phyloP scores from a whole-genome alignment of 2,113 vertebrate species.

The Poeciliopsis turrubarensis region DNA sequence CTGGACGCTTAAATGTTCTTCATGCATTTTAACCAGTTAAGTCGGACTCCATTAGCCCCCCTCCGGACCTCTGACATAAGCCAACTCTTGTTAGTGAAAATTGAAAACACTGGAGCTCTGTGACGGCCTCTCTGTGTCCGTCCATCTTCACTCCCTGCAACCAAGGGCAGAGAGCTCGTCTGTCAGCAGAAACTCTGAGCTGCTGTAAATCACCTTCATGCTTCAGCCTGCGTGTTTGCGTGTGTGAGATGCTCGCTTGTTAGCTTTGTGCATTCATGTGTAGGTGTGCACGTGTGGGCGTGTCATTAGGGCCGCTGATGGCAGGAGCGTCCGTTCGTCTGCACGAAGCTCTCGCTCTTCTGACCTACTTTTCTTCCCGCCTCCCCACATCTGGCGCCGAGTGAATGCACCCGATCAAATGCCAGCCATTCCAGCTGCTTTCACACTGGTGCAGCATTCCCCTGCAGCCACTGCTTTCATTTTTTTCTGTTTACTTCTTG shows the following conservation, averaged over 20 bases:
- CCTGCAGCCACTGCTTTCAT: conserved; percentile 23
- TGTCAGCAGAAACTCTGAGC: conserved; percentile 66
- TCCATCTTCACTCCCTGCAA: conserved; percentile 41
- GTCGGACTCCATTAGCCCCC: not conserved
- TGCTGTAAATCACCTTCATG: conserved; percentile 60
- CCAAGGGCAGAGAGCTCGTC: conserved; percentile 47
- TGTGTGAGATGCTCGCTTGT: conserved; percentile 13
- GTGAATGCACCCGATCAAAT: conserved; percentile 68
- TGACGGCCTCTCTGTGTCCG: not conserved
- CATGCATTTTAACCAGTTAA: not conserved
- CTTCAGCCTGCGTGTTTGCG: conserved; percentile 10
- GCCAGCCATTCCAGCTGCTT: conserved; percentile 67
- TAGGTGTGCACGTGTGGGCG: conserved; percentile 32
- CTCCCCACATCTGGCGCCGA: conserved; percentile 71
- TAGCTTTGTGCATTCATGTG: conserved; percentile 37
- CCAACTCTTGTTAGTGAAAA: not conserved
- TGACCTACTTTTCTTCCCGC: conserved; percentile 75
- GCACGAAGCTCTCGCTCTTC: conserved; percentile 58
- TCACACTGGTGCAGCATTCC: conserved; percentile 48
- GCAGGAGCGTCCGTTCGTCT: conserved; percentile 41
- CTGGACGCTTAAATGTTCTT: not conserved
- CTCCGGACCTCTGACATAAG: not conserved
- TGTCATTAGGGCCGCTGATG: conserved; percentile 45
- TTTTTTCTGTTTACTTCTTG: conserved; percentile 29
- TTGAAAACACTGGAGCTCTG: not conserved